These are phyloP conservation scores for Athripsodes cinereus DNA, from an alignment of 2,888 invertebrate species.

Conservation along the genomic window DNA sequence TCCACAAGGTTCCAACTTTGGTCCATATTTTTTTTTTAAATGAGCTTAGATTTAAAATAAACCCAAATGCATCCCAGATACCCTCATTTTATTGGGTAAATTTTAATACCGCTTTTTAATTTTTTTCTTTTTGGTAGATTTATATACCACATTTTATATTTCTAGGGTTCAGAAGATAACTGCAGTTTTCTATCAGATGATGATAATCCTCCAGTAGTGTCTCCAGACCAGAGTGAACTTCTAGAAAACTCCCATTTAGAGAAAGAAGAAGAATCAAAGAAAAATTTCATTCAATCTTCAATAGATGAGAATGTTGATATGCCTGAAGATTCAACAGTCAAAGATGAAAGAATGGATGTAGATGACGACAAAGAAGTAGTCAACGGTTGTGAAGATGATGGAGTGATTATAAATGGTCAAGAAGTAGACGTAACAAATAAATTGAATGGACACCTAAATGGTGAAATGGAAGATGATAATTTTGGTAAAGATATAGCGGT, in stretches of 20 bases:
- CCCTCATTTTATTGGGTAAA: too few relatives aligned
- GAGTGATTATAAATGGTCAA: slow-evolving; percentile 8
- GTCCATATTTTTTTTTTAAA: too few relatives aligned
- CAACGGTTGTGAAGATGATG: slow-evolving; percentile 33
- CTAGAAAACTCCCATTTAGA: slow-evolving; percentile 31
- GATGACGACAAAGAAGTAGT: slow-evolving; percentile 29
- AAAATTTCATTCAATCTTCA: slow-evolving; percentile 17
- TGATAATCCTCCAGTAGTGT: slow-evolving; percentile 48
- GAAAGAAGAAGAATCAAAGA: slow-evolving; percentile 18
- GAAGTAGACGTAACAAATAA: slow-evolving; percentile 31
- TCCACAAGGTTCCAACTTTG: too few relatives aligned
- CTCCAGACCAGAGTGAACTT: slow-evolving; percentile 46
- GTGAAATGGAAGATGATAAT: slow-evolving; percentile 27
- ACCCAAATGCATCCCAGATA: too few relatives aligned
- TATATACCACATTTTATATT: background rate
- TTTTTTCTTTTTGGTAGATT: background rate
- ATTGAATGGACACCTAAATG: slow-evolving; percentile 35
- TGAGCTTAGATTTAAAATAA: too few relatives aligned
- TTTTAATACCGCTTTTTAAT: too few relatives aligned
- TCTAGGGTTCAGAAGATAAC: slow-evolving; percentile 53
- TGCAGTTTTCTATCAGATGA: slow-evolving; percentile 52
- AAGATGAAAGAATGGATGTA: slow-evolving; percentile 26
- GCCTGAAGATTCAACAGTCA: slow-evolving; percentile 20
- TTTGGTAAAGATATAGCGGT: slow-evolving; percentile 31
- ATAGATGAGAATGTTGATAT: slow-evolving; percentile 25